Conservation (phyloP, 2,113 vertebrate species). For the Scortum barcoo region DNA sequence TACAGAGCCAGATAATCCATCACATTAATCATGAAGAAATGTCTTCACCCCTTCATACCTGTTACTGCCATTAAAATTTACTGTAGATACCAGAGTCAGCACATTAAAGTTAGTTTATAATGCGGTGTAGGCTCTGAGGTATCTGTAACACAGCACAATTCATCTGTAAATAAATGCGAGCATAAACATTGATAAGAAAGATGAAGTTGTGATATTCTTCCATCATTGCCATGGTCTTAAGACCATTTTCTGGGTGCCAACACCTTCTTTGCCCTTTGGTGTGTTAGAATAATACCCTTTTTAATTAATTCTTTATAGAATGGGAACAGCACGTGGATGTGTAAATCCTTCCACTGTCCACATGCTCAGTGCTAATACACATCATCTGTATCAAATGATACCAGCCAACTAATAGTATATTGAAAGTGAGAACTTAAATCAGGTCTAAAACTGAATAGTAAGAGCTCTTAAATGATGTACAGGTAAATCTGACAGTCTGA, state of each 20-base stretch:
- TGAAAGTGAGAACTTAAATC: neutral
- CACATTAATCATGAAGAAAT: neutral
- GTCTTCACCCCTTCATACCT: neutral
- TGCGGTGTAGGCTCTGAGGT: neutral
- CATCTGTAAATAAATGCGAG: neutral
- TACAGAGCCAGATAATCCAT: neutral
- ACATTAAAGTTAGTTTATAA: neutral
- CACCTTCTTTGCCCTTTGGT: neutral
- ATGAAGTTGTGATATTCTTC: neutral
- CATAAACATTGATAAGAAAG: neutral
- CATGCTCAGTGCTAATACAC: neutral
- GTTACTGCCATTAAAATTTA: neutral
- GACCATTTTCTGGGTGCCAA: conserved; percentile 40
- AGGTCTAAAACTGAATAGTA: neutral
- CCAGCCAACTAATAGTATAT: no score
- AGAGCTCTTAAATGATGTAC: neutral
- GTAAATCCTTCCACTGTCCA: neutral
- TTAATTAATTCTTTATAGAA: neutral
- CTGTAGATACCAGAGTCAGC: neutral
- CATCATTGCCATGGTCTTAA: conserved; percentile 21
- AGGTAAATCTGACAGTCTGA: neutral
- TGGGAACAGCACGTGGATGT: neutral
- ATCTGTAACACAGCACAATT: conserved; percentile 2
- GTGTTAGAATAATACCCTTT: neutral
- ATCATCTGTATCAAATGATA: neutral